Evolutionary conservation across 2,113 vertebrate species (phyloP), one percentile per base, ranked within the genome.

Genomic region (Pelmatolapia mariae): DNA sequence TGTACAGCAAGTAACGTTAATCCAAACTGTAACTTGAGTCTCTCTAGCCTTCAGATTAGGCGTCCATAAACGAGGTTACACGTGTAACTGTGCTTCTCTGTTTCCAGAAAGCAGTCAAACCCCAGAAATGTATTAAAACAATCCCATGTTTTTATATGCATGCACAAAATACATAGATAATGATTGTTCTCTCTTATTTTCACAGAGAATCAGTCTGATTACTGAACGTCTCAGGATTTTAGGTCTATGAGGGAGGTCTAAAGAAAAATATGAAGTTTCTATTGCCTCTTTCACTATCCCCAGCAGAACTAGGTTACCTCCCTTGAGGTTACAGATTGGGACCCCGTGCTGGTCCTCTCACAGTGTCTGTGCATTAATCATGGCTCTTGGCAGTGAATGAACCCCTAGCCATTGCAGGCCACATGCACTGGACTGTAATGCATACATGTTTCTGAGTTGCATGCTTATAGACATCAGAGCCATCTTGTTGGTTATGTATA

Each of bases 271-370:
- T 54, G 15, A 83, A 45, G 24, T 26, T 63, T 61, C 22, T 52
- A 4, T 54, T 71, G 31, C 13, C n/a, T 38, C 63, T 84, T 50
- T 53, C 33, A 33, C 63, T 59, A 63, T 86, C 12, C 54, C 85
- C 81, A 83, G 84, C 87, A 93, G 87, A 95, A 95, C 87, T 96
- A 89, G 96, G 95, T 87, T 92, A 91, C 59, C 52, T 91, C 96
- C 84, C 89, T 36, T 22, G 89, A 79, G 93, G 22, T 68, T 24
- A 24, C 29, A 38, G 85, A 45, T 45, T 84, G 87, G 89, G 86
- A 93, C 71, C 84, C 71, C 12, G 68, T 7, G 6, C 68, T 81
- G 84, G 66, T 91, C 90, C 66, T 80, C 87, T 86, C 87, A 26
- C 73, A 56, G 18, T 80, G 78, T 86, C 80, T 89, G 86, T 91